These are phyloP conservation scores for Lordiphosa stackelbergi DNA, from an alignment of 1,140 invertebrate genomes.

Conservation along the genomic window DNA sequence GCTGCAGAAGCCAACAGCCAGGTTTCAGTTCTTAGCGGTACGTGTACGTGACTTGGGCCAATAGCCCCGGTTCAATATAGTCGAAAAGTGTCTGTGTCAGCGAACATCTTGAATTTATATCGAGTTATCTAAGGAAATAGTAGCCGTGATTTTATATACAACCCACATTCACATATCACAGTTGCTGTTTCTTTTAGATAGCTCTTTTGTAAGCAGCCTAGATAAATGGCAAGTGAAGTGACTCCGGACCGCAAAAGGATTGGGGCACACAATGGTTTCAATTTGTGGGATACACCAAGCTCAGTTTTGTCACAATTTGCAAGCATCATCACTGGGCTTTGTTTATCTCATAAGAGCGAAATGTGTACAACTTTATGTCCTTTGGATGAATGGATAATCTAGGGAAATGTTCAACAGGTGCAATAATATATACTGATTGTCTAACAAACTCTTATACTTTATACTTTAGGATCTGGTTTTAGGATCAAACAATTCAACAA, in stretches of 20 bases:
- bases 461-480: no score
- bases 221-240: constrained; percentile 2
- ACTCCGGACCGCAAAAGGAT: not conserved
- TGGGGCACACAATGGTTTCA: constrained; percentile 41
- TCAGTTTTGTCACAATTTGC: constrained; percentile 77
- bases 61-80: not conserved
- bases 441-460: no score
- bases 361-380: constrained; percentile 24
- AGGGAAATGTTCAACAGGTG: no score
- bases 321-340: constrained; percentile 82
- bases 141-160: constrained; percentile 75
- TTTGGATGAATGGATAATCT: constrained; percentile 40
- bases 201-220: constrained; percentile 76
- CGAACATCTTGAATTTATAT: constrained; percentile 58
- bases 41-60: constrained; percentile 37
- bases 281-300: constrained; percentile 79
- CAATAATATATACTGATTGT: no score
- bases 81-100: constrained; percentile 5
- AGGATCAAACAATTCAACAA: no score
- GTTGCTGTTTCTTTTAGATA: constrained; percentile 78
- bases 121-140: constrained; percentile 78
- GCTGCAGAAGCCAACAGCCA: constrained; percentile 40
- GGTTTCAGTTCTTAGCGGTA: constrained; percentile 55
- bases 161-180: constrained; percentile 69
- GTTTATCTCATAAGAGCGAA: constrained; percentile 79